Percentiles rank a stretch among this genome's conserved stretches.
phyloP scores from a whole-genome alignment of 1,140 invertebrate genomes.

The Nasonia longicornis region DNA sequence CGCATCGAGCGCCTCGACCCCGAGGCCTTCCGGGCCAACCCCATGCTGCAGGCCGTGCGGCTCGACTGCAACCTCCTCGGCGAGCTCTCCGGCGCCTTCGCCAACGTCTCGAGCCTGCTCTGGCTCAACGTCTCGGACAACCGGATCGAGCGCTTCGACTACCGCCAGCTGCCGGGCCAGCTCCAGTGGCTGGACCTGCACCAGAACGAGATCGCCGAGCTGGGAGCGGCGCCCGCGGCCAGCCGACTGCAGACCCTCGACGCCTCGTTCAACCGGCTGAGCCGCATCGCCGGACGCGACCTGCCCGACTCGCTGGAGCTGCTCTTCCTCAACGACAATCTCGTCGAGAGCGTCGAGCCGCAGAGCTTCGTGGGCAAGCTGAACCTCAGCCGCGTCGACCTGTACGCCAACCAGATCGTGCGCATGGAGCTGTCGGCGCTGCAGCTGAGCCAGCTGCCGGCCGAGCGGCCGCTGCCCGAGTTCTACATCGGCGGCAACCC shows the following conservation, averaged over 20 bases:
- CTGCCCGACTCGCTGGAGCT: slow-evolving; percentile 84
- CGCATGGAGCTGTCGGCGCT: slow-evolving; percentile 84
- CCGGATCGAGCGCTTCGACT: slow-evolving; percentile 84
- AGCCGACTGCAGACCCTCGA: slow-evolving; percentile 79
- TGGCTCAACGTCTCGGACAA: slow-evolving; percentile 90
- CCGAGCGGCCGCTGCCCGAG: slow-evolving; percentile 77
- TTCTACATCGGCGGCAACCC: slow-evolving; percentile 90
- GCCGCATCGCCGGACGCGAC: slow-evolving; percentile 76
- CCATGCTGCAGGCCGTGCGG: slow-evolving; percentile 82
- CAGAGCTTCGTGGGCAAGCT: slow-evolving; percentile 84
- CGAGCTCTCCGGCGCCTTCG: slow-evolving; percentile 81
- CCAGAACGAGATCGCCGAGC: slow-evolving; percentile 80
- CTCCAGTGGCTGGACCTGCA: slow-evolving; percentile 87
- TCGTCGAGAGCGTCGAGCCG: slow-evolving; percentile 79
- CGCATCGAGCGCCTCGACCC: slow-evolving; percentile 81
- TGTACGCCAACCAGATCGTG: slow-evolving; percentile 85
- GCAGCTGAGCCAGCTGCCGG: slow-evolving; percentile 75
- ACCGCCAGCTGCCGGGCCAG: slow-evolving; percentile 80
- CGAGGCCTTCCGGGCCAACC: slow-evolving; percentile 80
- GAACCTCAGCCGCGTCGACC: slow-evolving; percentile 84
- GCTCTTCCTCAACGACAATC: slow-evolving; percentile 87
- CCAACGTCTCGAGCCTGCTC: slow-evolving; percentile 78
- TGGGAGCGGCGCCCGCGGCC: slow-evolving; percentile 71
- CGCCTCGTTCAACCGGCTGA: slow-evolving; percentile 83
- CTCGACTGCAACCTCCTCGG: slow-evolving; percentile 83